Evolutionary conservation across 2,888 invertebrate species (phyloP), one percentile per base, ranked within the genome.

Genomic region (Campaea margaritaria): DNA sequence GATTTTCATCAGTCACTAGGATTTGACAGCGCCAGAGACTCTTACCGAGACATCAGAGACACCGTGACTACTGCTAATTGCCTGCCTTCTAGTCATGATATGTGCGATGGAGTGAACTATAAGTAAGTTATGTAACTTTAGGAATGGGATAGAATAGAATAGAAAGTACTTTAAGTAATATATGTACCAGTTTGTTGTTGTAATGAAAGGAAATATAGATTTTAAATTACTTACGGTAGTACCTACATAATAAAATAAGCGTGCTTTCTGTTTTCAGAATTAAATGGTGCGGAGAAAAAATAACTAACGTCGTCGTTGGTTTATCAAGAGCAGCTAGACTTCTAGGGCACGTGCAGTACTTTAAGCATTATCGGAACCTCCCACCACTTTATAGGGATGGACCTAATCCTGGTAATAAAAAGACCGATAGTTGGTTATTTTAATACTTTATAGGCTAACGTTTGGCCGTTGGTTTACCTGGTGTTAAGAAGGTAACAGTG

Each of bases 11-110:
- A 86, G 55, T 94, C 94, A 0, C 74, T 94, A 41, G 95, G 95
- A 0, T 91, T 96, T 58, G 87, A 91, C n/a, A 90, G 93, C 36
- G 94, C 95, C 75, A 91, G 91, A 1, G 89, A 93, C 60, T 90
- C 93, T 0, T 96, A 95, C 77, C 93, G 94, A 81, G 86, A 86
- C 58, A 93, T 96, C 16, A 91, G 89, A 59, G 94, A 94, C 67
- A 94, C 95, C 0, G 84, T 83, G 61, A 91, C 93, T 36, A 86
- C 94, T 28, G 93, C 94, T 0, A 93, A 95, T 52, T 96, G 96
- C 67, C 93, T 95, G 70, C 95, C 95, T 0, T 94, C 95, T 0
- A 95, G 95, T 54, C 95, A 95, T 93, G 95, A 96, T 72, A 95
- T 96, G 88, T 94, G 94, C 70, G 94, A 95, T 74, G 93, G 93